These are phyloP conservation scores for Leptopilina clavipes DNA, from an alignment of 1,140 invertebrate species.

Conservation along the genomic window DNA sequence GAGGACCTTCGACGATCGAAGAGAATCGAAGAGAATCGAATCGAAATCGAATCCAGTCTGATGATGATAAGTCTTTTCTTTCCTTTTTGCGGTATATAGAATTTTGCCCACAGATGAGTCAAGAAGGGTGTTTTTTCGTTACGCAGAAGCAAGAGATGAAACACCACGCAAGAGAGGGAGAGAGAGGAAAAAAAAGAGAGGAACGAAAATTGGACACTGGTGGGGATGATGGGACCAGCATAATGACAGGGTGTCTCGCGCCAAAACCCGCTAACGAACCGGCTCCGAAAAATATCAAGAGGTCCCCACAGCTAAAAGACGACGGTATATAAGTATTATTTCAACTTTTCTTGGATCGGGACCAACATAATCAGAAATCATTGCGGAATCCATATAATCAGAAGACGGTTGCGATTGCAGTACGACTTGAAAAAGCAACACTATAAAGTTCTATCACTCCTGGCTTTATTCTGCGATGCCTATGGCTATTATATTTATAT, in stretches of 20 bases:
- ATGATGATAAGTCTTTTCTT: constrained; percentile 8
- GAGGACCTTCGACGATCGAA: constrained; percentile 2
- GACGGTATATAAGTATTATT: constrained; percentile 66
- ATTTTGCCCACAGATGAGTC: constrained; percentile 14
- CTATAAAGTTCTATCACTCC: constrained; percentile 24
- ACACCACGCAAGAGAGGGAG: neutral
- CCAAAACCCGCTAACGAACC: constrained; percentile 71
- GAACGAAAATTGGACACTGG: constrained; percentile 61
- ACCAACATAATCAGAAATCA: constrained; percentile 68
- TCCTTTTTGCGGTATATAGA: constrained; percentile 11
- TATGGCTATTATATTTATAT: neutral
- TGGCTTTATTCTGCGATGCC: neutral
- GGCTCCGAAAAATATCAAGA: constrained; percentile 59
- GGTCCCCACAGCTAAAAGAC: constrained; percentile 62
- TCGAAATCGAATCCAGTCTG: constrained; percentile 29
- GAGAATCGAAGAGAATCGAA: no score
- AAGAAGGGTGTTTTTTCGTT: constrained; percentile 33
- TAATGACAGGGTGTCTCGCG: constrained; percentile 71
- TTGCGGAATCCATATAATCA: constrained; percentile 71
- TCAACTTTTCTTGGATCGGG: constrained; percentile 66
- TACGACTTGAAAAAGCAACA: constrained; percentile 26
- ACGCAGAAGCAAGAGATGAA: constrained; percentile 27
- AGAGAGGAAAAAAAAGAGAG: constrained; percentile 48
- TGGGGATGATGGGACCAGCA: constrained; percentile 67
- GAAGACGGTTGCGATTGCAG: constrained; percentile 57